Evolutionary conservation across 2,888 invertebrate species (phyloP), one percentile per base, ranked within the genome.

Genomic region (Barypeithes pellucidus): DNA sequence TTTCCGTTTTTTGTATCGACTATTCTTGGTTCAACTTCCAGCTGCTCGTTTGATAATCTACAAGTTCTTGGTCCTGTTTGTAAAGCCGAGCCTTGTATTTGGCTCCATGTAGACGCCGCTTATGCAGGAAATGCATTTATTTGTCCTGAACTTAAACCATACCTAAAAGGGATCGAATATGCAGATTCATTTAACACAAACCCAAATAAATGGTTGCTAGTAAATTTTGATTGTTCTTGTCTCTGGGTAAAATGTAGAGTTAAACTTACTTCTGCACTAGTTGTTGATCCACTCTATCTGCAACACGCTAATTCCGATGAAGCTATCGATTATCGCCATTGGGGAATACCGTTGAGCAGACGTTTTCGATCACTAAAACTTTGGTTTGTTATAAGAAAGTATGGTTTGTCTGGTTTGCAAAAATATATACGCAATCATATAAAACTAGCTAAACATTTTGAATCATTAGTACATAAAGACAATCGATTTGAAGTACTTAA

Each of bases 31-130:
- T 94, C 95, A 1, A 96, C 96, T 0, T 92, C 93, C 0, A 92
- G 92, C 71, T 94, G 94, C 82, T 92, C 95, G 0, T 95, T 95
- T 83, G 96, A 96, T 84, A 92, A 93, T 79, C 87, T 96, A 9
- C 87, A 88, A 0, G 95, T 95, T 86, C 90, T 96, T 67, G 92
- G 95, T 1, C 92, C 92, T 16, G 89, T 95, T 1, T 91, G 92
- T 77, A 88, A 88, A 69, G 86, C 85, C 0, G 86, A 88, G 76
- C 88, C 91, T 0, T 87, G 88, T 63, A 88, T 93, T n/a, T 96
- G 96, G 95, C 88, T 96, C 24, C 96, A 96, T 84, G 94, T 95
- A 1, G 95, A 96, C 84, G 95, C 92, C 0, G 95, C 95, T 0
- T 96, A 96, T 82, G 95, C 94, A 0, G 96, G 96, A 2, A 94